Conservation (phyloP, 2,113 vertebrate species). For the Callaeas wilsoni region DNA sequence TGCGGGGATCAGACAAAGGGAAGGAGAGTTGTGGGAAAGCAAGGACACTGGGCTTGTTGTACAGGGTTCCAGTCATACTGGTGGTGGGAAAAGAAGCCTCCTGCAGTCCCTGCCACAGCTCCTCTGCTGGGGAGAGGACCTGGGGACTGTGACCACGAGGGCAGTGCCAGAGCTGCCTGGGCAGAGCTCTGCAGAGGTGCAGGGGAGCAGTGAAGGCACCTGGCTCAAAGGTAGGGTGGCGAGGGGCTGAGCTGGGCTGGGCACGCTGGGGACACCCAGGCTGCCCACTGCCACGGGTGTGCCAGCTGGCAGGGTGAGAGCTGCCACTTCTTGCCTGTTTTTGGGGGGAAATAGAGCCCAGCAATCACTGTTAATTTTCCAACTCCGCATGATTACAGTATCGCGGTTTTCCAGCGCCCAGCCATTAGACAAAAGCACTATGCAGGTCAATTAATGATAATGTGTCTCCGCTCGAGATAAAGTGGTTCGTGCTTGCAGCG, state of each 20-base stretch:
- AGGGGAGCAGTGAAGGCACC: neutral
- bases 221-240: neutral
- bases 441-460: conserved; percentile 31
- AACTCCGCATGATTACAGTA: neutral
- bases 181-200: neutral
- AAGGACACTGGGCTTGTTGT: rapidly evolving
- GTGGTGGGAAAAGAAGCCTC: neutral
- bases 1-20: neutral
- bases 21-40: neutral
- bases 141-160: rapidly evolving
- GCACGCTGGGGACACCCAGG: neutral
- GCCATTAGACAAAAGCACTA: neutral
- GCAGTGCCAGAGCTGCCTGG: neutral
- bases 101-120: neutral
- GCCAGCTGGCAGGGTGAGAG: neutral
- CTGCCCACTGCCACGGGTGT: rapidly evolving
- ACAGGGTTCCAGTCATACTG: rapidly evolving
- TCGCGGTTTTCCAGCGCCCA: conserved; percentile 12
- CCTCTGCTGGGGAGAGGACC: neutral
- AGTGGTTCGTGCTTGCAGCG: neutral
- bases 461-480: conserved; percentile 17
- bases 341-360: neutral
- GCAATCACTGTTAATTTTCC: neutral
- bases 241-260: neutral
- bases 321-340: rapidly evolving